Percentiles rank a stretch among this genome's conserved stretches.
phyloP scores from a whole-genome alignment of 2,888 invertebrate species.

The Operophtera brumata region DNA sequence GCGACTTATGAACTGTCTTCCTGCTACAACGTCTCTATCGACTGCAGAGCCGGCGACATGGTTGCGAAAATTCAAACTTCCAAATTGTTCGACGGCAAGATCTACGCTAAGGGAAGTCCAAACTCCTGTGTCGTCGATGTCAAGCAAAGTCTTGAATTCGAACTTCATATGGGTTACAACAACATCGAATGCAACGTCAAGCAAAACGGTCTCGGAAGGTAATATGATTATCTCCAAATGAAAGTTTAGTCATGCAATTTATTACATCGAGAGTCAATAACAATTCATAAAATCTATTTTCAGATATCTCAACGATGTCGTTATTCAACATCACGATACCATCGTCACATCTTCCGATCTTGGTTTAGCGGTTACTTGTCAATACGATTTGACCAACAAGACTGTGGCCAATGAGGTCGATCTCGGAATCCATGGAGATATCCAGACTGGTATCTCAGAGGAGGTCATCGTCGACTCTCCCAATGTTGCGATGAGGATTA shows the following conservation, averaged over 20 bases:
- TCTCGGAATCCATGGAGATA: conserved; percentile 93
- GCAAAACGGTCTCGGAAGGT: conserved; percentile 91
- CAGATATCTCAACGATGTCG: conserved; percentile 92
- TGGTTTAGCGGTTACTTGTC: conserved; percentile 95
- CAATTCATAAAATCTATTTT: conserved; percentile 32
- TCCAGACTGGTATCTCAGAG: conserved; percentile 91
- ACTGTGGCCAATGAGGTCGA: conserved; percentile 96
- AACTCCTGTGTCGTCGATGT: conserved; percentile 96
- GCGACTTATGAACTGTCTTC: conserved; percentile 95
- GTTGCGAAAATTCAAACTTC: conserved; percentile 95
- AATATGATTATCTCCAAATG: conserved; percentile 37
- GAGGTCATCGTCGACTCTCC: conserved; percentile 96
- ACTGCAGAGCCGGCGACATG: conserved; percentile 96
- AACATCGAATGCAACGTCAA: conserved; percentile 96
- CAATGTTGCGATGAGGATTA: conserved; percentile 96
- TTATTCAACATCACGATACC: conserved; percentile 97
- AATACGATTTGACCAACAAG: conserved; percentile 96
- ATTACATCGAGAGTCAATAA: neutral
- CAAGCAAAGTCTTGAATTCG: conserved; percentile 92
- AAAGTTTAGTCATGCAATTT: neutral
- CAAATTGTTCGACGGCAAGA: conserved; percentile 95
- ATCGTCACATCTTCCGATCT: conserved; percentile 97
- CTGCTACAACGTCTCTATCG: conserved; percentile 96
- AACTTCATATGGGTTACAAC: conserved; percentile 94
- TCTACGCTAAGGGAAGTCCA: conserved; percentile 96